phyloP scores from a whole-genome alignment of 2,888 invertebrate genomes.

The Automeris io region DNA sequence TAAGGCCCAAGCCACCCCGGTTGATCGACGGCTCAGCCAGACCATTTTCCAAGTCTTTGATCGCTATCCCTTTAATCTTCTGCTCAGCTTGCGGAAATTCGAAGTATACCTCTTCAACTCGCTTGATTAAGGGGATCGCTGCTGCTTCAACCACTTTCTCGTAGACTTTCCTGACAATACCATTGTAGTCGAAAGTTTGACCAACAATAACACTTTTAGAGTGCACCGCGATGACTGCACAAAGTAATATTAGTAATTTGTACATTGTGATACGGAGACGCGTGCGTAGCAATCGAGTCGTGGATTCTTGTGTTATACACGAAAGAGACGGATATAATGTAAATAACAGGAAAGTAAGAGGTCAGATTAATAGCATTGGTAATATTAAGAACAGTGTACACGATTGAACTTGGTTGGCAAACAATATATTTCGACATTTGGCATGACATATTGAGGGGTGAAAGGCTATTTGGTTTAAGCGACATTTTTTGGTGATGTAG shows the following conservation, averaged over 20 bases:
- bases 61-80: conserved; percentile 62
- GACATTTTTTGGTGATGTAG: too few relatives aligned
- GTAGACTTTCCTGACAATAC: conserved; percentile 41
- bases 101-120: conserved; percentile 44
- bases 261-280: conserved; percentile 26
- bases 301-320: conserved; percentile 1
- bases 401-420: background rate
- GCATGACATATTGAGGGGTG: too few relatives aligned
- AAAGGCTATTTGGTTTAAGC: too few relatives aligned
- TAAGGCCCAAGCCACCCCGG: conserved; percentile 57
- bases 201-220: conserved; percentile 49
- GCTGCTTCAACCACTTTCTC: conserved; percentile 33
- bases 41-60: conserved; percentile 57
- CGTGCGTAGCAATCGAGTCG: conserved; percentile 7
- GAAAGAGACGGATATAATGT: conserved; percentile 4
- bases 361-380: background rate
- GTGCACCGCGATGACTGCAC: conserved; percentile 26
- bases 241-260: conserved; percentile 30
- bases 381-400: background rate
- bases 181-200: conserved; percentile 40
- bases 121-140: conserved; percentile 41
- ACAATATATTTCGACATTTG: background rate
- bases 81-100: conserved; percentile 43
- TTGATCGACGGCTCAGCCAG: conserved; percentile 54
- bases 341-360: background rate